phyloP scores from a whole-genome alignment of 2,797 vertebrate genomes.

The Sebastiscus albofasciatus region DNA sequence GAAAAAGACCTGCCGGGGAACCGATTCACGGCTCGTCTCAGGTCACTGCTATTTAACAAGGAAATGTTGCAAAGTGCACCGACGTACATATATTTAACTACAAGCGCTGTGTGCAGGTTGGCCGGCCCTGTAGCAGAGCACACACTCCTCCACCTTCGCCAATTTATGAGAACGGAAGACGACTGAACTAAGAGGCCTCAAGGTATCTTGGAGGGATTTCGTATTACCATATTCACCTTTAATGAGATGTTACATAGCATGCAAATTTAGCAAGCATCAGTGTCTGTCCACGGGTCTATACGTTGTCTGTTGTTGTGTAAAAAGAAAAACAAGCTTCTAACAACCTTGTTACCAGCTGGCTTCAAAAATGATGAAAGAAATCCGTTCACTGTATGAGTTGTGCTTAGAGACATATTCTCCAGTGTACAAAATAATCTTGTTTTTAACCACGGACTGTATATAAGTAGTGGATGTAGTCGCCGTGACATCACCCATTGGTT shows the following conservation, averaged over 20 bases:
- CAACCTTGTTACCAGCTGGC: conserved; percentile 10
- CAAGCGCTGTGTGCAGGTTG: conserved; percentile 12
- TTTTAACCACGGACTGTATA: too few relatives aligned
- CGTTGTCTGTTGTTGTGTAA: not conserved
- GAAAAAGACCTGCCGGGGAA: conserved; percentile 11
- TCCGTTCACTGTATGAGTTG: not conserved
- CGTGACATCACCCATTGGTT: too few relatives aligned
- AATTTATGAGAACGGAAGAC: conserved; percentile 52
- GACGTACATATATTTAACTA: conserved; percentile 33
- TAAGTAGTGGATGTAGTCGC: too few relatives aligned
- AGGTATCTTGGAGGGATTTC: conserved; percentile 60
- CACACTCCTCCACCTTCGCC: conserved; percentile 23
- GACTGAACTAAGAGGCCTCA: conserved; percentile 39
- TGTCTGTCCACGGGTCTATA: conserved; percentile 3
- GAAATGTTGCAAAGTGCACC: conserved; percentile 38
- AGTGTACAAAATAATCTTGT: conserved; percentile 11
- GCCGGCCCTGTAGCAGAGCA: conserved; percentile 30
- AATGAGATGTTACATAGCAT: conserved; percentile 55
- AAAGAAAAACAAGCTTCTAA: conserved; percentile 3
- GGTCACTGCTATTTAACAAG: conserved; percentile 53
- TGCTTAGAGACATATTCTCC: conserved; percentile 16
- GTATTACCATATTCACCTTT: conserved; percentile 60
- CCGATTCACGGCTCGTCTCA: conserved; percentile 46
- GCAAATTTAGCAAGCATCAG: conserved; percentile 37
- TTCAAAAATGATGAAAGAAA: conserved; percentile 21